A percentile compares a stretch with the other conserved stretches of the same genome.
phyloP scores from a whole-genome alignment of 1,140 invertebrate genomes.

The Aradophagus sp. region DNA sequence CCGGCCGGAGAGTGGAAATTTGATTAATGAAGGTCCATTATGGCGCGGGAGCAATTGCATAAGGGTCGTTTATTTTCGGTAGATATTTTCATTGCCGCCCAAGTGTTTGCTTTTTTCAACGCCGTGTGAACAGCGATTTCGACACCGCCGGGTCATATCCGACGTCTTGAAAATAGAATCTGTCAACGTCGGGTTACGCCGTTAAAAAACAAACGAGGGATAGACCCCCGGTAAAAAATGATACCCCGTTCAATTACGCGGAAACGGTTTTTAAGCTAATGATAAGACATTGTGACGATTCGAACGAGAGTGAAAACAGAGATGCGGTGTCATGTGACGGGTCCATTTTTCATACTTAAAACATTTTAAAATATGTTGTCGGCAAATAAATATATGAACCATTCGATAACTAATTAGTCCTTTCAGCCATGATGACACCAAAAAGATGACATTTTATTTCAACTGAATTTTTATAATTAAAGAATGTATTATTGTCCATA shows the following conservation, averaged over 20 bases:
- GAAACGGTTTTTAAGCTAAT: conserved; percentile 38
- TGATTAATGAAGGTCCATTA: conserved; percentile 39
- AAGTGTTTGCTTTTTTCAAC: conserved; percentile 37
- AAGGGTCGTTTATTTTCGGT: conserved; percentile 25
- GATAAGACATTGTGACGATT: conserved; percentile 39
- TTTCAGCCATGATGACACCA: too few relatives aligned
- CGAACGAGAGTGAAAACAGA: not conserved
- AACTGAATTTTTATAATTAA: too few relatives aligned
- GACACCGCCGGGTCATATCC: conserved; percentile 40
- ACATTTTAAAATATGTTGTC: too few relatives aligned
- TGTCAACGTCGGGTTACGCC: conserved; percentile 47
- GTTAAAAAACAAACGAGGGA: conserved; percentile 47
- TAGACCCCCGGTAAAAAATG: conserved; percentile 50
- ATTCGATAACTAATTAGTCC: too few relatives aligned
- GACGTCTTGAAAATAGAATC: conserved; percentile 48
- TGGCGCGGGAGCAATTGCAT: not conserved
- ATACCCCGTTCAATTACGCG: conserved; percentile 39
- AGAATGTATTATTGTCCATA: too few relatives aligned
- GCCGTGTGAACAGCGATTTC: conserved; percentile 39
- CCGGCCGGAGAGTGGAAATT: conserved; percentile 11
- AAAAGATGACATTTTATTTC: too few relatives aligned
- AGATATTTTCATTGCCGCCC: too few relatives aligned
- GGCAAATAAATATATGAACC: too few relatives aligned
- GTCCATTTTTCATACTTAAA: conserved; percentile 1
- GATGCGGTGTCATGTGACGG: not conserved